Conservation (phyloP, 2,888 invertebrate species). For the Lysandra bellargus region DNA sequence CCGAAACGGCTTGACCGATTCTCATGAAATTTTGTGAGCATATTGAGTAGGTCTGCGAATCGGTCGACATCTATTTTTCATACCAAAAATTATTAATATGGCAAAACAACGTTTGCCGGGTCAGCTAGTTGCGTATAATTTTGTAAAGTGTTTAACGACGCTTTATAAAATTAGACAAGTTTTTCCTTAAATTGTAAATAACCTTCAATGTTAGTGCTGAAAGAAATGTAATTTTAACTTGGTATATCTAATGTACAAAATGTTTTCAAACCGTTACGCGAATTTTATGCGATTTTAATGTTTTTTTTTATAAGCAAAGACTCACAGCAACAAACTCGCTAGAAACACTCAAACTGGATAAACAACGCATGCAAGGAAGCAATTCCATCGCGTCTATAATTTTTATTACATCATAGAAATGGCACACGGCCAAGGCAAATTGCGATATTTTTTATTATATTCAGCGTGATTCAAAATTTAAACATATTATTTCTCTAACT, state of each 20-base stretch:
- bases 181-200: not conserved
- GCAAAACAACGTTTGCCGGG: too few species aligned
- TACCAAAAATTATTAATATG: too few species aligned
- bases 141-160: too few species aligned
- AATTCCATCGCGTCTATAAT: conserved; percentile 65
- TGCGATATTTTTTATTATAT: conserved; percentile 57
- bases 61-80: too few species aligned
- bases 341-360: conserved; percentile 41
- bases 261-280: conserved; percentile 35
- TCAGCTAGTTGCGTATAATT: too few species aligned
- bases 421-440: conserved; percentile 64
- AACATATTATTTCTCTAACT: conserved; percentile 3
- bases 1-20: too few species aligned
- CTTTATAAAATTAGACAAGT: not conserved
- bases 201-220: not conserved
- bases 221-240: conserved; percentile 32
- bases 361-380: conserved; percentile 46
- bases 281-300: conserved; percentile 21
- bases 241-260: conserved; percentile 11
- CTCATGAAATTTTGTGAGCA: too few species aligned
- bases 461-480: conserved; percentile 52
- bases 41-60: too few species aligned
- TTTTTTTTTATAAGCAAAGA: conserved; percentile 24
- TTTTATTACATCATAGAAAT: conserved; percentile 71
- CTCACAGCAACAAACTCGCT: conserved; percentile 28